phyloP scores from a whole-genome alignment of 2,888 invertebrate species.

The Ichneumon xanthorius region DNA sequence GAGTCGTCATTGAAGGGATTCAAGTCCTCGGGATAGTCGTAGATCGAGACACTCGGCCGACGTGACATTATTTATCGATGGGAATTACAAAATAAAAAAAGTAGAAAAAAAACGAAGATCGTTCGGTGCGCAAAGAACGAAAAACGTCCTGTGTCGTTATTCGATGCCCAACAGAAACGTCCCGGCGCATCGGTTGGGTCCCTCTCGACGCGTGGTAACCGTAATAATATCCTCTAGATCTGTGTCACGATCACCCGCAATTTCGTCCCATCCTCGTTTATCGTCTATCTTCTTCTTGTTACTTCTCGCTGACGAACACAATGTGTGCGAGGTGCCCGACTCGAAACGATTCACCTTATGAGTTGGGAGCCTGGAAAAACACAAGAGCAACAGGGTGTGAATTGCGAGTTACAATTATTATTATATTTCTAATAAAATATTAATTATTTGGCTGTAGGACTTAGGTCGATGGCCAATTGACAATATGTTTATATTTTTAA shows the following conservation, averaged over 20 bases:
- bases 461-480: too few relatives aligned
- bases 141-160: constrained; percentile 60
- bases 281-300: constrained; percentile 58
- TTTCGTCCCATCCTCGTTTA: constrained; percentile 67
- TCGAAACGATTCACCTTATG: not conserved
- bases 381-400: not conserved
- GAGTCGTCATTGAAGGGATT: constrained; percentile 91
- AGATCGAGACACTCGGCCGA: constrained; percentile 86
- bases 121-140: constrained; percentile 55
- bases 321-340: not conserved
- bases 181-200: constrained; percentile 53
- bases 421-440: too few relatives aligned
- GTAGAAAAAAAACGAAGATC: not conserved
- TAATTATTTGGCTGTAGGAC: too few relatives aligned
- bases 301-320: constrained; percentile 23
- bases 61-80: constrained; percentile 75
- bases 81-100: constrained; percentile 35
- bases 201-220: constrained; percentile 34
- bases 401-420: not conserved
- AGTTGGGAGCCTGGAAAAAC: not conserved
- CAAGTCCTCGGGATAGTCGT: constrained; percentile 91
- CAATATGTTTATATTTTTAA: too few relatives aligned
- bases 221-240: constrained; percentile 58
- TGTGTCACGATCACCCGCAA: constrained; percentile 70
- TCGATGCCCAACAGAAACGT: constrained; percentile 34